Evolutionary conservation across 2,113 vertebrate genomes (phyloP), one percentile per base, ranked within the genome.

Genomic region (Corythornis madagascariensis): DNA sequence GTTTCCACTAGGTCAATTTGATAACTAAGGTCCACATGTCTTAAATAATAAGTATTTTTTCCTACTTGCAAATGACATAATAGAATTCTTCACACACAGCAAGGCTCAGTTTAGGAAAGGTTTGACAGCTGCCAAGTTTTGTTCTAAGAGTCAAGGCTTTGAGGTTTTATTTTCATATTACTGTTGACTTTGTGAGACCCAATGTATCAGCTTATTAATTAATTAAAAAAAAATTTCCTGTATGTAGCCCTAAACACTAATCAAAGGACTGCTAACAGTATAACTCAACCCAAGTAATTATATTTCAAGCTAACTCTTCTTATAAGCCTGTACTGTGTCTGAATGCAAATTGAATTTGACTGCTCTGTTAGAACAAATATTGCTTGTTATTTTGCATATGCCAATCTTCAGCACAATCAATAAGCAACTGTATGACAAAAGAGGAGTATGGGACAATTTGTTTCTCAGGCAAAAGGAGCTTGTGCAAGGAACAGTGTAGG

Each of bases 141-240:
- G 28, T 50, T 83, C 20, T 50, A 94, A 83, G n/a, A 16, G 25
- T 47, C 83, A 61, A 11, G 16, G 8, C 18, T 59, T 42, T 67
- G 9, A 67, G 16, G 31, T 40, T 92, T 84, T 69, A 70, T 63
- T 85, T 75, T 63, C 73, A 52, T 67, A 85, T 82, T 85, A 64
- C 40, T 65, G 48, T 59, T 83, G 28, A 35, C 35, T 86, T 86
- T 70, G 20, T 67, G 18, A 70, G 4, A 52, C 7, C 52, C 7
- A 12, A 6, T 16, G 13, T 64, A 16, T 16, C 52, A 83, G 7
- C 17, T 60, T 48, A 85, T 63, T 87, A 56, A 83, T 53, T 56
- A 47, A 64, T 48, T 69, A 57, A 57, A 33, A n/a, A n/a, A n/a
- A n/a, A n/a, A n/a, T n/a, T n/a, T n/a, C 13, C 29, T 73, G 6